Evolutionary conservation across 2,113 vertebrate species (phyloP).

Genomic region (Amia ocellicauda): DNA sequence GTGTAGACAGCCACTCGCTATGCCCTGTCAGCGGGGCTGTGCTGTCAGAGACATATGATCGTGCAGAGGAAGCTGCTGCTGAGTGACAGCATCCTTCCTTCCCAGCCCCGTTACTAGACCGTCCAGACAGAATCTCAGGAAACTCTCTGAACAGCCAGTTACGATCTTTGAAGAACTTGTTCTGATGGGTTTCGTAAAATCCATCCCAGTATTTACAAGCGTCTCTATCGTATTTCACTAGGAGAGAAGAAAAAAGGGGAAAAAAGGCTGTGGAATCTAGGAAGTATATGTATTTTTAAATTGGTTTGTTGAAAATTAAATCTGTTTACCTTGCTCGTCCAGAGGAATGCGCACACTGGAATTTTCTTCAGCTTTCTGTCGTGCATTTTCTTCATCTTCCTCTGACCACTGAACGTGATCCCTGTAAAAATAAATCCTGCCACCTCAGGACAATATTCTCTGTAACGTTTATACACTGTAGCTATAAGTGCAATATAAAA

Average conservation of each 20-base stretch:
- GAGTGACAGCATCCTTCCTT: background rate
- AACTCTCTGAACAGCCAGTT: constrained; percentile 89
- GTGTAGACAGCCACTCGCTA: constrained; percentile 14
- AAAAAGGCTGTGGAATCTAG: background rate
- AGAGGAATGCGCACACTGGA: constrained; percentile 62
- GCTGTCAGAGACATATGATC: background rate
- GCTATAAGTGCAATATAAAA: too few species aligned
- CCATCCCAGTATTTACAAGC: constrained; percentile 82
- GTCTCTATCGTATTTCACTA: constrained; percentile 79
- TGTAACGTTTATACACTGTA: too few species aligned
- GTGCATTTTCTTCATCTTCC: constrained; percentile 72
- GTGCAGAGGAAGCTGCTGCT: background rate
- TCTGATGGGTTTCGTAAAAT: constrained; percentile 84
- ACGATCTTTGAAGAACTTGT: constrained; percentile 93
- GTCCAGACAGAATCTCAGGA: constrained; percentile 77
- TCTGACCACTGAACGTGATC: constrained; percentile 89
- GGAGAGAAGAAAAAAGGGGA: constrained; percentile 35
- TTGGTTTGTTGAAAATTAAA: background rate
- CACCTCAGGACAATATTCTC: background rate
- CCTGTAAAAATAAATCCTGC: constrained; percentile 53
- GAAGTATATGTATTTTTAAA: background rate
- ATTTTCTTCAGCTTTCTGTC: constrained; percentile 71
- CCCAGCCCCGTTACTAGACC: constrained; percentile 1
- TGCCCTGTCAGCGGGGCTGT: constrained; percentile 13
- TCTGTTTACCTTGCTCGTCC: constrained; percentile 71